These are phyloP conservation scores for Zosterops japonicus DNA, from an alignment of 2,113 vertebrate species.

Conservation along the genomic window DNA sequence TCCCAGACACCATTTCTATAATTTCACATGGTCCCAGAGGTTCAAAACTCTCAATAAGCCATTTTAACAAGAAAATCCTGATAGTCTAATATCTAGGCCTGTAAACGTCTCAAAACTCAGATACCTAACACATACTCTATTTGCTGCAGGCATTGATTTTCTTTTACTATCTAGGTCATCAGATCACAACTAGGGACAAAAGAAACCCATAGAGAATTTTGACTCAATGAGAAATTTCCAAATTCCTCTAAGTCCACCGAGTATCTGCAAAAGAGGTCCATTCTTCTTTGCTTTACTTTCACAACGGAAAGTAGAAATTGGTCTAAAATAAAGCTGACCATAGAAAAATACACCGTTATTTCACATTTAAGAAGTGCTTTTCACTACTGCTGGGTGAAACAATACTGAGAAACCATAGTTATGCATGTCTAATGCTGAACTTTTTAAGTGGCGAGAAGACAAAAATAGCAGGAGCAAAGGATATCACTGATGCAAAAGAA, in stretches of 20 bases:
- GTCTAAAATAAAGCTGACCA: not conserved
- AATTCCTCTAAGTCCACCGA: not conserved
- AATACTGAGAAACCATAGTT: not conserved
- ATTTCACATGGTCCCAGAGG: slow-evolving; percentile 33
- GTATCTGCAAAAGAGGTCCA: not conserved
- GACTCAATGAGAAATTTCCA: slow-evolving; percentile 1
- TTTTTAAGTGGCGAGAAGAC: not conserved
- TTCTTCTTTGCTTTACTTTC: not conserved
- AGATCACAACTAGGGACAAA: slow-evolving; percentile 55
- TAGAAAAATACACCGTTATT: not conserved
- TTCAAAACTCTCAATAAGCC: slow-evolving; percentile 35
- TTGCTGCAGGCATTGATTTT: slow-evolving; percentile 58
- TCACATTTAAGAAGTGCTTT: not conserved
- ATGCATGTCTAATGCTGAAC: not conserved
- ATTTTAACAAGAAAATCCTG: slow-evolving; percentile 42
- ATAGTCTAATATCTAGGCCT: slow-evolving; percentile 1
- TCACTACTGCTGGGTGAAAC: not conserved
- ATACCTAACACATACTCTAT: slow-evolving; percentile 7
- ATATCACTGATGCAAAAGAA: not conserved
- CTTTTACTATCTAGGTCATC: slow-evolving; percentile 56
- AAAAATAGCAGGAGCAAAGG: not conserved
- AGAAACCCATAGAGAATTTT: not conserved
- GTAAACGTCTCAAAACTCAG: slow-evolving; percentile 25
- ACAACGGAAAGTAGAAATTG: not conserved
- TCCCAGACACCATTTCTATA: slow-evolving; percentile 19